A percentile compares a stretch with the other conserved stretches of the same genome.
Evolutionary conservation across 2,888 invertebrate species (phyloP).

Genomic region (Stenodera caucasica): DNA sequence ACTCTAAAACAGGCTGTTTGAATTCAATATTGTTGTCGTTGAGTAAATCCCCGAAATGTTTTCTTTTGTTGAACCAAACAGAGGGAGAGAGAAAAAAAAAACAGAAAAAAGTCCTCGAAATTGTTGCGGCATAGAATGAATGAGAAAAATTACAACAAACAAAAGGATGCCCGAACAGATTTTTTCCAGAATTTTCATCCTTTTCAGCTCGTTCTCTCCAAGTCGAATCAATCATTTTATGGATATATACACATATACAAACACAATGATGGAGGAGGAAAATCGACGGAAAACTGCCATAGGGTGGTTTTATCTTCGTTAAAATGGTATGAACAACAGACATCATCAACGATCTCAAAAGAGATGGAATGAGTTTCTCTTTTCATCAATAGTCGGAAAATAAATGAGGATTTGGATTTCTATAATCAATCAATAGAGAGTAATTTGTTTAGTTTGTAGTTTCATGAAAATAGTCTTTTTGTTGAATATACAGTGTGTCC

Average conservation of each 20-base stretch:
- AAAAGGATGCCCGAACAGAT: slow-evolving; percentile 27
- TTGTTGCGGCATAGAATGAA: neutral
- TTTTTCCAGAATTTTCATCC: slow-evolving; percentile 23
- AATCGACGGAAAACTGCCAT: slow-evolving; percentile 13
- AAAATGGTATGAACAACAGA: slow-evolving; percentile 1
- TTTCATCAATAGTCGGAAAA: too few species aligned
- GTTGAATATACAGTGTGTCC: too few species aligned
- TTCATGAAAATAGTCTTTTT: too few species aligned
- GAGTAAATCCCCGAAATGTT: slow-evolving; percentile 16
- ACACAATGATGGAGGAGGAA: slow-evolving; percentile 17
- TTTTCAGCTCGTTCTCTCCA: slow-evolving; percentile 28
- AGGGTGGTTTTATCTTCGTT: slow-evolving; percentile 1
- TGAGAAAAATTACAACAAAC: neutral
- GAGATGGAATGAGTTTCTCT: neutral
- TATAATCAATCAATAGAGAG: too few species aligned
- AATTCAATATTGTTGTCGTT: slow-evolving; percentile 35
- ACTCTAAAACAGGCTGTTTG: slow-evolving; percentile 39
- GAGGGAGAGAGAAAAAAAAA: neutral
- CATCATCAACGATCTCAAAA: slow-evolving; percentile 5
- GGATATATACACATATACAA: neutral
- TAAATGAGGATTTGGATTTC: too few species aligned
- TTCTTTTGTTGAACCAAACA: too few species aligned
- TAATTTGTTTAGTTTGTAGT: too few species aligned
- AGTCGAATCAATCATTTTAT: slow-evolving; percentile 27
- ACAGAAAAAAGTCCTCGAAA: neutral